Evolutionary conservation across 2,113 vertebrate species (phyloP), one percentile per base, ranked within the genome.

Genomic region (cattle (Bos taurus)): DNA sequence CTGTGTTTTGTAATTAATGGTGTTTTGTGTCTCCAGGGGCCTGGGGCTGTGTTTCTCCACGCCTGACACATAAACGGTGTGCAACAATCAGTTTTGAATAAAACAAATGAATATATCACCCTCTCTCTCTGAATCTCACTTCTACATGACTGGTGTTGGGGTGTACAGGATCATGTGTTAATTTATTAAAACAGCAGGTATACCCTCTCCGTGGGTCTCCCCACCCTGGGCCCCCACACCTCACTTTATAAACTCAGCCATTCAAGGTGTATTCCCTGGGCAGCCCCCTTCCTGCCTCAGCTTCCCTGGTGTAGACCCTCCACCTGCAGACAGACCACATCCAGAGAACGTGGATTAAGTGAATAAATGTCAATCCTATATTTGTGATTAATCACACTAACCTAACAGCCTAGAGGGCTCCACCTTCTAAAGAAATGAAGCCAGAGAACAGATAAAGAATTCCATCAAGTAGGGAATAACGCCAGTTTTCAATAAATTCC

Each of bases 391-490:
- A 2, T n/a, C 8, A 9, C 0, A 1, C 12, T 3, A n/a, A 36
- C 12, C 21, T 60, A 5, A 0, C 21, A 25, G 62, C 48, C 50
- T 3, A 0, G 3, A 13, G 21, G 0, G 3, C 50, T 14, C 14
- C 25, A 0, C 30, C 81, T 40, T 78, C 64, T 3, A 33, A 28
- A 36, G 90, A 30, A 30, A 48, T 0, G 3, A n/a, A 10, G n/a
- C 67, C 13, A 1, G 15, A 4, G 33, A 52, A 15, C 16, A 12
- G 52, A 8, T 3, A 33, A 7, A 23, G 90, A 54, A 17, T 4
- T 52, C 4, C 4, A 15, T 30, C 3, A 7, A 30, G 14, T 0
- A n/a, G 62, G 46, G 50, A 15, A 40, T 0, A 1, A 33, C 0
- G 16, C 46, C 89, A 5, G 17, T 26, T 74, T 50, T 30, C 85